phyloP scores from a whole-genome alignment of 2,113 vertebrate species.

The Dunckerocampus dactyliophorus region DNA sequence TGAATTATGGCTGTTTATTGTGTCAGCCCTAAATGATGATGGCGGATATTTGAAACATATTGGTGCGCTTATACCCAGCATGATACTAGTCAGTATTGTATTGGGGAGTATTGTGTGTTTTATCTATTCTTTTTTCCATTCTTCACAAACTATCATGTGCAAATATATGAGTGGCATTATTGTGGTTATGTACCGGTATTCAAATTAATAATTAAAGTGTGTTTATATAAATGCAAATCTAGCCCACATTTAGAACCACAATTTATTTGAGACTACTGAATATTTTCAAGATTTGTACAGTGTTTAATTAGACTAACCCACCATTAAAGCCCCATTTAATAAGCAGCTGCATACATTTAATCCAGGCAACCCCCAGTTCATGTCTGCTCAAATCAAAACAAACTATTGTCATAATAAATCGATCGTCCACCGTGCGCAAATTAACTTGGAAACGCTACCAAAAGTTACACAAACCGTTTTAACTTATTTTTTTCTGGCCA shows the following conservation, averaged over 20 bases:
- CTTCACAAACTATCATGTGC: neutral
- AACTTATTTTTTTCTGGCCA: neutral
- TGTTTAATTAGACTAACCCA: neutral
- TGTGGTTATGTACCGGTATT: neutral
- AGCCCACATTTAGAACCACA: neutral
- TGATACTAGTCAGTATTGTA: neutral
- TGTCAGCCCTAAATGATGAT: constrained; percentile 3
- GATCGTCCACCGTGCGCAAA: neutral
- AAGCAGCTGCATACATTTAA: neutral
- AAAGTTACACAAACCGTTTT: constrained; percentile 31
- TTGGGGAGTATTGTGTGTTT: neutral
- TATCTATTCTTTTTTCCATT: neutral
- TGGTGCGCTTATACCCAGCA: neutral
- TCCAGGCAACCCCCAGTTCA: neutral
- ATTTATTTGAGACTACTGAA: neutral
- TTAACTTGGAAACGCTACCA: constrained; percentile 2
- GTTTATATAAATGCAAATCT: neutral
- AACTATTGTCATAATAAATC: neutral
- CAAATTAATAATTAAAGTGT: neutral
- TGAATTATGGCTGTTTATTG: constrained; percentile 21
- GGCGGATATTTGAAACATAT: neutral
- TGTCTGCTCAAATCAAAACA: neutral
- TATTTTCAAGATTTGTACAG: neutral
- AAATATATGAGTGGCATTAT: neutral
- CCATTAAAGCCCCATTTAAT: neutral